These are phyloP conservation scores for Pangasius mekongensis DNA, from an alignment of 2,797 vertebrate genomes.

Conservation along the genomic window DNA sequence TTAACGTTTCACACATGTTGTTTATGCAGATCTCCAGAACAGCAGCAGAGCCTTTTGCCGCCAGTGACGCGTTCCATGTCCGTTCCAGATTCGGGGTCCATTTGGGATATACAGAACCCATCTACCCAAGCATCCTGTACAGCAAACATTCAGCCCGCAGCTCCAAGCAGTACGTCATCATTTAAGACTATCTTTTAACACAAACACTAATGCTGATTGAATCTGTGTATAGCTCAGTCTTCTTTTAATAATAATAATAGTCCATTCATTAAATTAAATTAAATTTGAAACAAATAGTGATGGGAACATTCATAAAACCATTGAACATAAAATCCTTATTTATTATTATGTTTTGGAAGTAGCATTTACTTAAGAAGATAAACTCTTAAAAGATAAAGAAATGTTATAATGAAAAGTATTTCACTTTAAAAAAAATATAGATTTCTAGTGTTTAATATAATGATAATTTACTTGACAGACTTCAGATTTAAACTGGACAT, in stretches of 20 bases:
- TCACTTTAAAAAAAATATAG: neutral
- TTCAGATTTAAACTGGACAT: neutral
- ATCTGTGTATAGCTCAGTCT: too few species aligned
- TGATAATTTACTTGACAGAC: neutral
- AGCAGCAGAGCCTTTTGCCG: conserved; percentile 74
- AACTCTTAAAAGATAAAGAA: neutral
- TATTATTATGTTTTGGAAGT: neutral
- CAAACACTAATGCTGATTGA: too few species aligned
- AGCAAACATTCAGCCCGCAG: conserved; percentile 70
- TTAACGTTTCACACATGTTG: neutral
- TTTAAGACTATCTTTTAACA: neutral
- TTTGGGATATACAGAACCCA: conserved; percentile 94
- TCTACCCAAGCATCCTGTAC: conserved; percentile 88
- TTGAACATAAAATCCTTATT: neutral
- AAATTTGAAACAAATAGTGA: neutral
- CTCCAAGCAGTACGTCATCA: conserved; percentile 70
- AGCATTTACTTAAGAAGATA: neutral
- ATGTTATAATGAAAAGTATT: neutral
- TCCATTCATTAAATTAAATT: neutral
- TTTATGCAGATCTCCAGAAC: conserved; percentile 73
- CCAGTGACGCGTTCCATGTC: conserved; percentile 91
- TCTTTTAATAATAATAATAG: neutral
- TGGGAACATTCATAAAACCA: neutral
- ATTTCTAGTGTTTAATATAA: neutral
- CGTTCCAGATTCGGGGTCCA: conserved; percentile 90